phyloP scores from a whole-genome alignment of 37 sponge, comb jelly and placozoan genomes.

The Halichondria panicea region DNA sequence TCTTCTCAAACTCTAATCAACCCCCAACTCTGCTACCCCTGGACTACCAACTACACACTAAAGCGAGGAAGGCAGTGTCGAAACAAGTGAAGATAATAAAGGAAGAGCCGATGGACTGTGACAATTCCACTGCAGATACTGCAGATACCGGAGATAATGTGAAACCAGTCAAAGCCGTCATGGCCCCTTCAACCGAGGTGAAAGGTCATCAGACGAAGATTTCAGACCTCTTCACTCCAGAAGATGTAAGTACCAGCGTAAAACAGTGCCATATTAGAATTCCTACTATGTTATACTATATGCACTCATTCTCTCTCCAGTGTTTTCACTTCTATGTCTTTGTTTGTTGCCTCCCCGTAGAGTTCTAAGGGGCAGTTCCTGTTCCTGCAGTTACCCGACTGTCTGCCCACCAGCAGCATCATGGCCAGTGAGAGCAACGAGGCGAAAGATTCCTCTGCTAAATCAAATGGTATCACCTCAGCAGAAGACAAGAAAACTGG shows the following conservation, averaged over 20 bases:
- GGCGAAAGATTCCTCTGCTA: no score
- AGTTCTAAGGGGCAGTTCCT: conserved; percentile 37
- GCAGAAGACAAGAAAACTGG: neutral
- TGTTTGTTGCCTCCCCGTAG: no score
- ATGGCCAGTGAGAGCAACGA: no score
- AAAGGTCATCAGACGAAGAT: neutral
- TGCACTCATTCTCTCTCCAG: neutral
- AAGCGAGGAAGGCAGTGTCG: conserved; percentile 2
- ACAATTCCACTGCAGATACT: no score
- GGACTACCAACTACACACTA: conserved; percentile 35
- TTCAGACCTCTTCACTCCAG: conserved; percentile 37
- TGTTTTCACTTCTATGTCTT: neutral
- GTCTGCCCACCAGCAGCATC: conserved; percentile 21
- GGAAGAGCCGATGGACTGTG: neutral
- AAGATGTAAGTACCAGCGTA: conserved; percentile 5
- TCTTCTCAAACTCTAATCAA: conserved; percentile 21
- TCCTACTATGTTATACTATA: neutral
- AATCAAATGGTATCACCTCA: neutral
- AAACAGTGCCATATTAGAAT: neutral
- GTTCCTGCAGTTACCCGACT: conserved; percentile 66
- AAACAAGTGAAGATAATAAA: neutral
- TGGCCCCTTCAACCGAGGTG: neutral
- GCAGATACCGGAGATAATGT: neutral
- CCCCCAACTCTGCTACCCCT: conserved; percentile 71
- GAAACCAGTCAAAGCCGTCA: neutral